Evolutionary conservation across 2,888 invertebrate species (phyloP).

Genomic region (Drosophila borborema): DNA sequence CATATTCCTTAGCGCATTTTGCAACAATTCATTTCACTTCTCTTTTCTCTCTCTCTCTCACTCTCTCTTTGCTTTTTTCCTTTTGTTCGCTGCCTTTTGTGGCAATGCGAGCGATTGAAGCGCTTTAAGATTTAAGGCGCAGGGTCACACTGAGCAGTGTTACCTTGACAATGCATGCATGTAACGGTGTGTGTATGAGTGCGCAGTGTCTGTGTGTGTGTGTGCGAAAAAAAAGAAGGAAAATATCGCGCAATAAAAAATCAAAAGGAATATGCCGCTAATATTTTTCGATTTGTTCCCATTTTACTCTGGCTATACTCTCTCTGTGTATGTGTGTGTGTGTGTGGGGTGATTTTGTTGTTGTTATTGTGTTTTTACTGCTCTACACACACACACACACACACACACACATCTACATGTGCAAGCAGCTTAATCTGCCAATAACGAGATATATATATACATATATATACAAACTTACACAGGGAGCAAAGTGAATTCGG

Average conservation of each 20-base stretch:
- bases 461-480: slow-evolving; percentile 15
- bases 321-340: background rate
- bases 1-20: background rate
- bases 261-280: slow-evolving; percentile 71
- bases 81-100: background rate
- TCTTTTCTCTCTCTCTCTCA: background rate
- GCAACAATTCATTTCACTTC: background rate
- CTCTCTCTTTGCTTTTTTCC: too few relatives aligned
- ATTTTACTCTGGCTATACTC: slow-evolving; percentile 1
- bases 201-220: slow-evolving; percentile 8
- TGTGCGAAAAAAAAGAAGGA: background rate
- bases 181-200: background rate
- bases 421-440: slow-evolving; percentile 63
- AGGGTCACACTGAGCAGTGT: slow-evolving; percentile 22
- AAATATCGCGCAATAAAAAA: slow-evolving; percentile 66
- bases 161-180: slow-evolving; percentile 11
- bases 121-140: slow-evolving; percentile 17
- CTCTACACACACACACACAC: slow-evolving; percentile 16
- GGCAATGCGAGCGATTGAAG: background rate
- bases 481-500: slow-evolving; percentile 7
- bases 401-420: background rate
- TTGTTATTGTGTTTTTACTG: slow-evolving; percentile 29
- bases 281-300: slow-evolving; percentile 73
- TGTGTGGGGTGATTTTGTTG: slow-evolving; percentile 8
- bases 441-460: slow-evolving; percentile 50